A percentile compares a stretch with the other conserved stretches of the same genome.
These are phyloP conservation scores for Rhagoletis pomonella DNA, from an alignment of 1,140 invertebrate genomes.

Conservation along the genomic window DNA sequence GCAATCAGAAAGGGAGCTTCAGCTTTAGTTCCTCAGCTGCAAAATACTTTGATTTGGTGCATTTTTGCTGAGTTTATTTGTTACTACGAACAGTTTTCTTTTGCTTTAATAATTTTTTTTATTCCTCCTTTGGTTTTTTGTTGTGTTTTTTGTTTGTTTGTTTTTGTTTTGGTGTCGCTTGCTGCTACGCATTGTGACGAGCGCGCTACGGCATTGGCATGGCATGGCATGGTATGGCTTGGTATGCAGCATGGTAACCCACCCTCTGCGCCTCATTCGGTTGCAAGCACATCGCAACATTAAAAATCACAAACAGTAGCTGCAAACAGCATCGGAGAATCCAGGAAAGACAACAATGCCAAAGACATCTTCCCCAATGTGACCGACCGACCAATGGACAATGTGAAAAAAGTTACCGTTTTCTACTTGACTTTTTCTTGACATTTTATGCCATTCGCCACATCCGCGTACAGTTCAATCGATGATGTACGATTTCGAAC, in stretches of 20 bases:
- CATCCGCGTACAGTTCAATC: slow-evolving; percentile 51
- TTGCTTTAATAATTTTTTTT: slow-evolving; percentile 10
- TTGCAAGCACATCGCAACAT: neutral
- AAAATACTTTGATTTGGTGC: slow-evolving; percentile 38
- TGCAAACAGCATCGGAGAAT: slow-evolving; percentile 32
- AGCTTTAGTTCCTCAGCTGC: slow-evolving; percentile 4
- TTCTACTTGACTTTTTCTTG: slow-evolving; percentile 51
- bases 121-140: slow-evolving; percentile 15
- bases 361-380: slow-evolving; percentile 38
- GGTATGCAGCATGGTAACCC: neutral
- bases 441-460: slow-evolving; percentile 50
- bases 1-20: slow-evolving; percentile 3
- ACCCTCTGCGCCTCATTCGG: neutral
- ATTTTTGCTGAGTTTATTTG: slow-evolving; percentile 49
- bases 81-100: slow-evolving; percentile 12
- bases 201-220: slow-evolving; percentile 29
- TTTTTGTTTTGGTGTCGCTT: slow-evolving; percentile 39
- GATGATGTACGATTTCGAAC: slow-evolving; percentile 51
- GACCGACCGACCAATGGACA: slow-evolving; percentile 38
- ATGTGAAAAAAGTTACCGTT: slow-evolving; percentile 49
- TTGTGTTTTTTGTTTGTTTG: neutral
- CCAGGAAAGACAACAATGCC: slow-evolving; percentile 50
- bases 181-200: slow-evolving; percentile 47
- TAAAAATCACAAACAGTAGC: slow-evolving; percentile 47
- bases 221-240: slow-evolving; percentile 36